Conservation (phyloP, 2,888 invertebrate species). For the Calameuta idolon region DNA sequence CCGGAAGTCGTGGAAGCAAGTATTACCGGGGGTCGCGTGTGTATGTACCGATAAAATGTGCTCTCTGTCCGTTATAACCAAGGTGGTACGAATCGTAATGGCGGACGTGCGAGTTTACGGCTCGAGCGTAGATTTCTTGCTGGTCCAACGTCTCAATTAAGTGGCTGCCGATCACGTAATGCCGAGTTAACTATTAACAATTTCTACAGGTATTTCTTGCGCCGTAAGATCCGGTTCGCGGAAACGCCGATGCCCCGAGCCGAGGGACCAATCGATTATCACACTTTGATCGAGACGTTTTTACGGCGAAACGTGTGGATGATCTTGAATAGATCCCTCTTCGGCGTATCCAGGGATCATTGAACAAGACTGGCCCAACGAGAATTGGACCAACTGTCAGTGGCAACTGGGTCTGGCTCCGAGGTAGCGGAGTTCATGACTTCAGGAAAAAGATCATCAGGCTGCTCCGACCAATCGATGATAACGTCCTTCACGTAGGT, state of each 20-base stretch:
- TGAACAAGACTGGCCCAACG: not conserved
- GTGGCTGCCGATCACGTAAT: conserved; percentile 16
- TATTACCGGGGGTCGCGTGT: not conserved
- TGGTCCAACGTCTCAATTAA: conserved; percentile 43
- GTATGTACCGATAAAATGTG: too few relatives aligned
- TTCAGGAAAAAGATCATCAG: not conserved
- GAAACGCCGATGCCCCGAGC: conserved; percentile 18
- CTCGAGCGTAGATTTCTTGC: not conserved
- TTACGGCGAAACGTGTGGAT: conserved; percentile 23
- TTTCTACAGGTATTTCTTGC: conserved; percentile 22
- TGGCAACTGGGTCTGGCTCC: not conserved
- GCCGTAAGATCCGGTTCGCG: conserved; percentile 13
- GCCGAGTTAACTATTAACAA: conserved; percentile 23
- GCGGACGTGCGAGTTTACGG: not conserved
- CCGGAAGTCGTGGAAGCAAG: not conserved
- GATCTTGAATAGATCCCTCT: conserved; percentile 18
- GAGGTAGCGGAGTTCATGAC: not conserved
- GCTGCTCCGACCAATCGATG: not conserved
- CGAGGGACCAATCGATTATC: conserved; percentile 30
- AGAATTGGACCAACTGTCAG: not conserved
- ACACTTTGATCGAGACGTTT: conserved; percentile 27
- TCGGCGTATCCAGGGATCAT: not conserved
- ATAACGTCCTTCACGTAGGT: not conserved
- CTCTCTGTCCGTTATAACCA: not conserved
- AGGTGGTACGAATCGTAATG: not conserved